These are phyloP conservation scores for Hirtodrosophila trivittata DNA, from an alignment of 2,888 invertebrate genomes.

Conservation along the genomic window DNA sequence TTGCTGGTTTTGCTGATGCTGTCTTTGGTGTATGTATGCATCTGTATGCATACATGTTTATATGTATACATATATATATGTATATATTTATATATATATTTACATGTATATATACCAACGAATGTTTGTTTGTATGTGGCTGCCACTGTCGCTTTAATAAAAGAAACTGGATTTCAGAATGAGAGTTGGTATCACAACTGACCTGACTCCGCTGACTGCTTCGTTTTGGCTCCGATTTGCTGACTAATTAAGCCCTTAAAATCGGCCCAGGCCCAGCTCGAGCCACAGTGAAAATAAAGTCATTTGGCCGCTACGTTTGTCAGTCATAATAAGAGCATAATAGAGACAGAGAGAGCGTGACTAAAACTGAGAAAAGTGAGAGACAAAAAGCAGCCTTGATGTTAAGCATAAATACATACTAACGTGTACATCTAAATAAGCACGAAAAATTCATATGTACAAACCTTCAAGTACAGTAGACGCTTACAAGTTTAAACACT, in stretches of 20 bases:
- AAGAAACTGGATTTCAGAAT: slow-evolving; percentile 55
- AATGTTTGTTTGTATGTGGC: slow-evolving; percentile 3
- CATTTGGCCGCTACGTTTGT: slow-evolving; percentile 51
- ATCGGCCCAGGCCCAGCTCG: slow-evolving; percentile 27
- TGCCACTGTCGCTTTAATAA: slow-evolving; percentile 26
- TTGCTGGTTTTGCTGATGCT: too few relatives aligned
- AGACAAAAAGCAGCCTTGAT: too few relatives aligned
- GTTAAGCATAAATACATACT: background rate
- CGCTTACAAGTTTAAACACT: too few relatives aligned
- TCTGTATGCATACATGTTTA: background rate
- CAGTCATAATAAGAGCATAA: slow-evolving; percentile 19
- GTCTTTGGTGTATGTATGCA: background rate
- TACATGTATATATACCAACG: slow-evolving; percentile 4
- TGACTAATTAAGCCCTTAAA: slow-evolving; percentile 73
- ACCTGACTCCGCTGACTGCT: slow-evolving; percentile 26
- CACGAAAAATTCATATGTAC: background rate
- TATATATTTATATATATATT: background rate
- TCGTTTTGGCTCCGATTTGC: slow-evolving; percentile 44
- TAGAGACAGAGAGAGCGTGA: too few relatives aligned
- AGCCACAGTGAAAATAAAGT: slow-evolving; percentile 63
- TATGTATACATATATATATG: background rate
- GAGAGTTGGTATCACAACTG: slow-evolving; percentile 28
- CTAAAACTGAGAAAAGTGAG: too few relatives aligned
- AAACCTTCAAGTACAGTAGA: too few relatives aligned
- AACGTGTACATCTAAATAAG: background rate